phyloP scores from a whole-genome alignment of 2,113 vertebrate genomes.

The Hippocampus mohnikei region DNA sequence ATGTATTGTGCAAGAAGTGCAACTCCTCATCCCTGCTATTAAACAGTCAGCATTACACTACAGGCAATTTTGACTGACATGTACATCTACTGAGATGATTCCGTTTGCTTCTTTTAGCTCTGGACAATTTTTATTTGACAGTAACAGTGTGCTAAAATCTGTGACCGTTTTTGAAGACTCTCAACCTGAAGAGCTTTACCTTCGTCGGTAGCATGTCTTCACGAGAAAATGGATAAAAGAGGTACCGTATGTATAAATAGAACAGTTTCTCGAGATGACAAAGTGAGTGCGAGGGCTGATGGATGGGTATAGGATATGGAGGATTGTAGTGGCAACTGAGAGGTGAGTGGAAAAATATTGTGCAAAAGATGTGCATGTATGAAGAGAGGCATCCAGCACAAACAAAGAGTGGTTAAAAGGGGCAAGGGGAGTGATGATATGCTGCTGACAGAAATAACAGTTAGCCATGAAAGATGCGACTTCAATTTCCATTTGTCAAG shows the following conservation, averaged over 20 bases:
- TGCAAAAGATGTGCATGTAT: slow-evolving; percentile 31
- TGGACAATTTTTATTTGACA: slow-evolving; percentile 22
- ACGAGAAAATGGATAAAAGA: slow-evolving; percentile 59
- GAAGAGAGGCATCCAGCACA: slow-evolving; percentile 35
- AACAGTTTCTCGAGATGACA: slow-evolving; percentile 25
- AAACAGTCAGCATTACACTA: neutral
- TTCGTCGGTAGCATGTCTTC: slow-evolving; percentile 33
- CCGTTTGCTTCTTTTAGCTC: neutral
- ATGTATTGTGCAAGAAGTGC: slow-evolving; percentile 5
- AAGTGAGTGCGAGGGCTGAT: slow-evolving; percentile 28
- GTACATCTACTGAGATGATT: slow-evolving; percentile 5
- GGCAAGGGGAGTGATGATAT: neutral
- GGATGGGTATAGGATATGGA: slow-evolving; percentile 49
- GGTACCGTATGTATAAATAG: slow-evolving; percentile 53
- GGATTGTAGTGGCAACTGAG: slow-evolving; percentile 29
- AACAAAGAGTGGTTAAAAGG: slow-evolving; percentile 25
- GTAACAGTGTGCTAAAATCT: slow-evolving; percentile 29
- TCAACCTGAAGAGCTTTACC: slow-evolving; percentile 25
- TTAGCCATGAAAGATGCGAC: neutral
- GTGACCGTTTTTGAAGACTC: slow-evolving; percentile 24
- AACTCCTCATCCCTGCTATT: neutral
- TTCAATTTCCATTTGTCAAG: neutral
- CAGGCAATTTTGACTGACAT: neutral
- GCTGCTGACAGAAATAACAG: neutral
- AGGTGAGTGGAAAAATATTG: neutral